Percentiles rank a stretch among this genome's conserved stretches.
Conservation (phyloP, 2,888 invertebrate genomes). For the Rotaria macrura region DNA sequence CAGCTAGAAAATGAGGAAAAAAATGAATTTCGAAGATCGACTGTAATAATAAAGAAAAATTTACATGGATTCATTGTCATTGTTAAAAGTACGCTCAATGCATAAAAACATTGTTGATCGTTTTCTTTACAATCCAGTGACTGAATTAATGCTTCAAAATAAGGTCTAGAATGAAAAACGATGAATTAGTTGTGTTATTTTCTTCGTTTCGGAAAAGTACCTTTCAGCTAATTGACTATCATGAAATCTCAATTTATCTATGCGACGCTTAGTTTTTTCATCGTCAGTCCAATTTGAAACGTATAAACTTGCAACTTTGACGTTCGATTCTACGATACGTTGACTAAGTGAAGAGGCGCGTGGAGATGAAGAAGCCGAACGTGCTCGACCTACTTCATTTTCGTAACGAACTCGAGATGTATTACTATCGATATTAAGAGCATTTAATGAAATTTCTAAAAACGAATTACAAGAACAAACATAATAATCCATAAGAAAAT, state of each 20-base stretch:
- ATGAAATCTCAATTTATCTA: background rate
- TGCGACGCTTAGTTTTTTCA: background rate
- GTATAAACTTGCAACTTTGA: background rate
- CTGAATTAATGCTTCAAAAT: conserved; percentile 75
- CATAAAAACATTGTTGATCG: conserved; percentile 82
- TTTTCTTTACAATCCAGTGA: conserved; percentile 78
- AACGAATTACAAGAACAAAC: background rate
- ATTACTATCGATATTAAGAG: background rate
- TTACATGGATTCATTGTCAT: conserved; percentile 84
- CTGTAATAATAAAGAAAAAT: no score
- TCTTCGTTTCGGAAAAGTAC: background rate
- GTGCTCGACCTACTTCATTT: background rate
- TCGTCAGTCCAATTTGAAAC: conserved; percentile 6
- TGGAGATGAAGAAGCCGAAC: background rate
- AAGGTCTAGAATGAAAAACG: conserved; percentile 57
- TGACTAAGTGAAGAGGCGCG: background rate
- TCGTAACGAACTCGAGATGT: background rate
- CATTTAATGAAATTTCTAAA: background rate
- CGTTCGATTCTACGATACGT: background rate
- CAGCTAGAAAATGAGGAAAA: background rate
- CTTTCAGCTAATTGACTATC: background rate
- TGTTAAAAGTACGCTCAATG: conserved; percentile 79
- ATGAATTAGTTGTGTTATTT: background rate
- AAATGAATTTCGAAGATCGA: background rate
- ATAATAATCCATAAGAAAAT: background rate